phyloP scores from a whole-genome alignment of 2,888 invertebrate species.

The Hemaris fuciformis region DNA sequence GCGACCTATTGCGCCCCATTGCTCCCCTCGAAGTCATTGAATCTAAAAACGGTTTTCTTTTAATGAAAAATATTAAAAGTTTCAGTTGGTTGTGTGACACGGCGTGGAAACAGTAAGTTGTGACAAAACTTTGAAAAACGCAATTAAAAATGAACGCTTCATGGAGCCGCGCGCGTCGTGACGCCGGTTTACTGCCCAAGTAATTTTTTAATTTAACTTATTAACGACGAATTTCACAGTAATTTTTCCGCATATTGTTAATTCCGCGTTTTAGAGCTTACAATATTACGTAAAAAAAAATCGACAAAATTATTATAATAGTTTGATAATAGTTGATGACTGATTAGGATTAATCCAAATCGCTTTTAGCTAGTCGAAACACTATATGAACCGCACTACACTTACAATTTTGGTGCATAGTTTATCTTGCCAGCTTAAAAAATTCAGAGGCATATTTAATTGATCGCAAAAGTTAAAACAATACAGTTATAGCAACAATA shows the following conservation, averaged over 20 bases:
- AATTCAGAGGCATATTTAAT: too few species aligned
- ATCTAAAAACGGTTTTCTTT: constrained; percentile 10
- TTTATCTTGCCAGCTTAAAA: too few species aligned
- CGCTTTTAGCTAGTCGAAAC: too few species aligned
- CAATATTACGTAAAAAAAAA: background rate
- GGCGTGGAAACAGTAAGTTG: constrained; percentile 31
- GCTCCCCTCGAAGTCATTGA: background rate
- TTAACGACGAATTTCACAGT: background rate
- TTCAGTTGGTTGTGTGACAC: constrained; percentile 17
- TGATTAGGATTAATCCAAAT: too few species aligned
- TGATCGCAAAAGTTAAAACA: background rate
- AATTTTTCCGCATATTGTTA: background rate
- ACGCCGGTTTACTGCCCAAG: constrained; percentile 19
- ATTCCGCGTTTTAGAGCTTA: background rate
- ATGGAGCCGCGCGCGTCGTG: constrained; percentile 25
- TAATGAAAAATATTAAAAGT: constrained; percentile 16
- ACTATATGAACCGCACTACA: too few species aligned
- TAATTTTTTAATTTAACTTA: constrained; percentile 16
- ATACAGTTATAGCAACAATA: background rate
- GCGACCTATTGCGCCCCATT: background rate
- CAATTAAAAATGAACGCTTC: constrained; percentile 56
- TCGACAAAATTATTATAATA: too few species aligned
- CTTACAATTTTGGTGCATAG: too few species aligned
- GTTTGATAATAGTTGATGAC: too few species aligned
- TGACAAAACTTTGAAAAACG: constrained; percentile 52